A percentile compares a stretch with the other conserved stretches of the same genome.
Conservation (phyloP, 1,140 invertebrate species). For the Vanessa atalanta region DNA sequence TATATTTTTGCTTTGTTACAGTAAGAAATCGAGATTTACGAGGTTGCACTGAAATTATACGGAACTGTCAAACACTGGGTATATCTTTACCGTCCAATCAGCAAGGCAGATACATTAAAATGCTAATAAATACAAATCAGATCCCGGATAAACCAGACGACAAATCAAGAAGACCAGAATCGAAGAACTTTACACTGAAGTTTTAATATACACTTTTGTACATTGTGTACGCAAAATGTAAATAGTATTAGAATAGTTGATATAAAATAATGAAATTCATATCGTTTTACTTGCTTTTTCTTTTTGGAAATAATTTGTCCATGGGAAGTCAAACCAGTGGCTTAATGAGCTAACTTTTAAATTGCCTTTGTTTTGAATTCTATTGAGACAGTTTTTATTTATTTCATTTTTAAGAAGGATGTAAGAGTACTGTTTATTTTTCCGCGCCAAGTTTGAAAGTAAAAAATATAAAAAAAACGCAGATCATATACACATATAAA, state of each 20-base stretch:
- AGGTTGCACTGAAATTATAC: slow-evolving; percentile 65
- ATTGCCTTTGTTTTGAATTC: no score
- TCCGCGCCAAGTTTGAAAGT: no score
- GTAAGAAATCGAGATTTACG: slow-evolving; percentile 65
- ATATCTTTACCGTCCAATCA: slow-evolving; percentile 57
- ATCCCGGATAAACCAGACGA: slow-evolving; percentile 12
- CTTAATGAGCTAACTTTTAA: no score
- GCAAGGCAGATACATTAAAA: slow-evolving; percentile 65
- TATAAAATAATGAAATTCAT: not conserved
- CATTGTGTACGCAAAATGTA: not conserved
- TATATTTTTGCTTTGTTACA: slow-evolving; percentile 42
- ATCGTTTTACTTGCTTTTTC: not conserved
- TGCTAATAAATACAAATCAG: slow-evolving; percentile 57
- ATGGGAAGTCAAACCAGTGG: no score
- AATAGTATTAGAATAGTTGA: not conserved
- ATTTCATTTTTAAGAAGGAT: no score
- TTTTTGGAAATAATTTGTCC: not conserved
- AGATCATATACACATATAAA: no score
- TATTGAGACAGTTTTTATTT: no score
- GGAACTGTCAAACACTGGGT: slow-evolving; percentile 65
- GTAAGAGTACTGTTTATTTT: no score
- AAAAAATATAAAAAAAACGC: no score
- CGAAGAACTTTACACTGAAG: slow-evolving; percentile 66
- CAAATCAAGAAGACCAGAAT: slow-evolving; percentile 37
- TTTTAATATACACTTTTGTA: slow-evolving; percentile 50